Evolutionary conservation across 1,140 invertebrate species (phyloP), one percentile per base, ranked within the genome.

Genomic region (Dufourea novaeangliae): DNA sequence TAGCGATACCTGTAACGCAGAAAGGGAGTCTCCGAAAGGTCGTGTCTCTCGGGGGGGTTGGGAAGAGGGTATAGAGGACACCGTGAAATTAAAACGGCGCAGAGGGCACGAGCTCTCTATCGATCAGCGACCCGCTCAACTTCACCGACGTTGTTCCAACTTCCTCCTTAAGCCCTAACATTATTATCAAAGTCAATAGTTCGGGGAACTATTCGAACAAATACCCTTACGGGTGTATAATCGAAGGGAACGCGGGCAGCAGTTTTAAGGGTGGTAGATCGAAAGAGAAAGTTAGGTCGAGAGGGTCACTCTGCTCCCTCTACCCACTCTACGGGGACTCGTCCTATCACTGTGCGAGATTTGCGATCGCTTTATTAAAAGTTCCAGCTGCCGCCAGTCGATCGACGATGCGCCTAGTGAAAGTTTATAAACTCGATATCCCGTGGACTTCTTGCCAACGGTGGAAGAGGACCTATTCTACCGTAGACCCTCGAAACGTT

Each of bases 321-420:
- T 59, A 12, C 41, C n/a, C 12, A 20, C 27, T 41, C 25, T 62
- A 37, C 44, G 34, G 11, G 32, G 44, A 34, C 44, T 17, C 17
- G 5, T 17, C 41, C 7, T 8, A 1, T 50, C 20, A 6, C 20
- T 8, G 20, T 7, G 59, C 17, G 52, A 82, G 73, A 83, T 80
- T 83, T 80, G 84, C 62, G 66, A 86, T 86, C 80, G 80, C 84
- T 85, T 86, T 86, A 86, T 86, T 85, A 85, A 86, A 86, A 83
- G 80, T 83, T 80, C 59, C 83, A 80, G 84, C 83, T 77, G 83
- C 59, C 71, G 57, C 74, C 82, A 27, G 37, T 20, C 69, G 46
- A 63, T 50, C 72, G 67, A 50, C 57, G 69, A 71, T 75, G 44
- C 79, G 25, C 72, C 29, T 54, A 50, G n/a, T 41, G 41, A 81